Evolutionary conservation across 2,888 invertebrate genomes (phyloP), one percentile per base, ranked within the genome.

Genomic region (Drosophila neotestacea): DNA sequence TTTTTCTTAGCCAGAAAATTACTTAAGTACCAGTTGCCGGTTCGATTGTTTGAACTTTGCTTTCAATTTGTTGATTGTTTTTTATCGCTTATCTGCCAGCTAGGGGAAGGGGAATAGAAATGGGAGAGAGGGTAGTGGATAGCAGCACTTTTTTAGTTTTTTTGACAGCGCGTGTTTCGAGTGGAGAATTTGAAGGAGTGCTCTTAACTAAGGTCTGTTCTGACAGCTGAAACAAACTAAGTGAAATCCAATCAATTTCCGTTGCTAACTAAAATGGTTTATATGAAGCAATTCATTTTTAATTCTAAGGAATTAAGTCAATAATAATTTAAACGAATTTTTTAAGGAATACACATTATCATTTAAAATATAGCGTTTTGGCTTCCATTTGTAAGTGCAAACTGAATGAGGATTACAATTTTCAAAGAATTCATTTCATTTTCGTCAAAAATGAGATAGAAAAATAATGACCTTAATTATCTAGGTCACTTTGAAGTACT

Each of bases 61-160:
- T 73, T 84, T 75, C 82, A 84, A 86, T 84, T 84, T 77, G 80
- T 69, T 84, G 84, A 84, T 81, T 77, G 79, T 79, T 83, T 86
- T 81, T 69, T 66, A 73, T 77, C 56, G 69, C 32, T 39, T 62
- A 11, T 11, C 9, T 30, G 39, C 10, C 30, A 28, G 13, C 10
- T n/a, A n/a, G 41, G 11, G 22, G 22, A 22, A 22, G 22, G 22
- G 22, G 22, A 22, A 22, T 1, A 22, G 3, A 22, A 22, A 22
- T 22, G 2, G 22, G 3, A 22, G 22, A 22, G 22, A 22, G 2
- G 22, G 22, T 1, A 22, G 22, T 22, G 22, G 50, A 1, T 11
- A 27, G 6, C 27, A 28, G 44, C 11, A 27, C 1, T 27, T 39
- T 13, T 38, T 46, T 55, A 44, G 27, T 51, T 42, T 28, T 7